Percentiles rank a stretch among this genome's conserved stretches.
Conservation (phyloP, 2,888 invertebrate genomes). For the Drosophila koepferae region DNA sequence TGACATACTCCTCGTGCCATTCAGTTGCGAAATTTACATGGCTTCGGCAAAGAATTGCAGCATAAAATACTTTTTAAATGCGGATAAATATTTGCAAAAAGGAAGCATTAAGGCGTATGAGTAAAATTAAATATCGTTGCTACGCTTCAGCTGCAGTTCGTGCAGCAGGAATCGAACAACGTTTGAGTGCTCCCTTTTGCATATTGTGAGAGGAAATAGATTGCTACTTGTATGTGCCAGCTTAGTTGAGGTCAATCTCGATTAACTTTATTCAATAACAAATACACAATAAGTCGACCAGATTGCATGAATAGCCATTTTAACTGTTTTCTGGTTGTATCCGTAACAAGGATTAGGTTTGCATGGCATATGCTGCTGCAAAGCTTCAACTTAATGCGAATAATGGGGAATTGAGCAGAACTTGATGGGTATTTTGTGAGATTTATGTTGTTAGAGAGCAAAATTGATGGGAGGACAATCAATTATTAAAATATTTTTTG, state of each 20-base stretch:
- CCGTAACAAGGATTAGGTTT: background rate
- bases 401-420: background rate
- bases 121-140: slow-evolving; percentile 33
- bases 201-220: background rate
- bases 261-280: slow-evolving; percentile 7
- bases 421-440: background rate
- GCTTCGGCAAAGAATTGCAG: slow-evolving; percentile 53
- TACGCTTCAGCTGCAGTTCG: background rate
- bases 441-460: no score
- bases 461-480: background rate
- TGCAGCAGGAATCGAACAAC: background rate
- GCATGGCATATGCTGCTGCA: background rate
- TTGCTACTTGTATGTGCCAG: background rate
- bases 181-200: background rate
- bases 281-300: background rate
- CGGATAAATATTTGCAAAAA: slow-evolving; percentile 66
- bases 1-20: slow-evolving; percentile 44
- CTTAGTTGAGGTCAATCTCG: background rate
- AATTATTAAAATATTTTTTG: background rate
- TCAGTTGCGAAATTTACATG: slow-evolving; percentile 19
- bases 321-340: background rate
- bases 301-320: background rate
- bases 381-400: background rate
- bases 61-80: slow-evolving; percentile 75
- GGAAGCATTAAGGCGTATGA: slow-evolving; percentile 20